Evolutionary conservation across 2,113 vertebrate genomes (phyloP).

Genomic region (Psilopsiagon aymara): DNA sequence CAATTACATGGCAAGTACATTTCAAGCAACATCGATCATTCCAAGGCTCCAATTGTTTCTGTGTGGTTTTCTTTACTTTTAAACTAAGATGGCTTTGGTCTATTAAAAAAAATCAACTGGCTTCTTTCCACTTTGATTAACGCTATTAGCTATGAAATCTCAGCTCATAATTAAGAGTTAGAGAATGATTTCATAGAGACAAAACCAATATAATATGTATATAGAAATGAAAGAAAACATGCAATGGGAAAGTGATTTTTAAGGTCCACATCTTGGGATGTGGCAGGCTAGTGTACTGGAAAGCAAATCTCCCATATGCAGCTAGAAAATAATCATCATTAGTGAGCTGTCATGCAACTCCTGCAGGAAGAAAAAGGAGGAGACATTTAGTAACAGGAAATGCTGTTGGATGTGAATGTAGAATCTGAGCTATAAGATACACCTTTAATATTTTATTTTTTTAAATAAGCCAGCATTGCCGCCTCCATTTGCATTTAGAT

Average conservation of each 20-base stretch:
- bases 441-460: not conserved
- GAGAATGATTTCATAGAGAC: conserved; percentile 35
- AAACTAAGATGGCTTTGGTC: not conserved
- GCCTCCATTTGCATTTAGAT: not conserved
- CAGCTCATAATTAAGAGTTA: conserved; percentile 55
- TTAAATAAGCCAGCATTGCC: not conserved
- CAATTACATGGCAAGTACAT: conserved; percentile 43
- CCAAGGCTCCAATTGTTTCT: conserved; percentile 5
- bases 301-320: not conserved
- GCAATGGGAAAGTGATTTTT: not conserved
- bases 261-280: not conserved
- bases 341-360: conserved; percentile 45
- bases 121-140: conserved; percentile 64
- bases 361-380: not conserved
- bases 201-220: conserved; percentile 45
- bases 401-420: not conserved
- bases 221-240: conserved; percentile 36
- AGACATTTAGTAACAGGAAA: not conserved
- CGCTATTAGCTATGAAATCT: conserved; percentile 57
- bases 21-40: conserved; percentile 27
- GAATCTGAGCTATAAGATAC: not conserved
- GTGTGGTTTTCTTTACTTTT: conserved; percentile 48
- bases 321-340: conserved; percentile 16
- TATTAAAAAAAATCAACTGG: not conserved
- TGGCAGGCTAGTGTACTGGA: not conserved